Evolutionary conservation across 2,113 vertebrate genomes (phyloP).

Genomic region (Tamias sibiricus): DNA sequence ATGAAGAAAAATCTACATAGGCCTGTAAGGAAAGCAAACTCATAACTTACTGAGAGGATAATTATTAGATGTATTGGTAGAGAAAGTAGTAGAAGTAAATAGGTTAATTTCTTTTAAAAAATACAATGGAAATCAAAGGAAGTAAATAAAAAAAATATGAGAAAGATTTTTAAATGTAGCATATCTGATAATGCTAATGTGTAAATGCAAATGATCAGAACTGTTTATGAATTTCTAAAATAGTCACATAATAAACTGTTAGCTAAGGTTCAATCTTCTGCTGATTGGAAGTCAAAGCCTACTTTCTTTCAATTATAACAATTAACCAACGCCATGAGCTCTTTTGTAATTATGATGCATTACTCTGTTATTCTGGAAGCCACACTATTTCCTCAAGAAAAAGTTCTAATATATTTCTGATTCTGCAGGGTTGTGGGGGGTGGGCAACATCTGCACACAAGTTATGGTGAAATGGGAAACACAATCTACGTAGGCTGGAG

Average conservation of each 20-base stretch:
- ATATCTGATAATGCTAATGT: background rate
- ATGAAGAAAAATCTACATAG: background rate
- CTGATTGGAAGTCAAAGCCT: background rate
- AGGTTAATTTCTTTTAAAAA: background rate
- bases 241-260: background rate
- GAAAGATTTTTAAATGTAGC: background rate
- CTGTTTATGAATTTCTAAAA: background rate
- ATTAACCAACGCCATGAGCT: background rate
- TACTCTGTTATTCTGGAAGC: background rate
- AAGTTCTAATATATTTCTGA: background rate
- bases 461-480: background rate
- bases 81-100: background rate
- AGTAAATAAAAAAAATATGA: background rate
- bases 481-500: background rate
- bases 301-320: background rate
- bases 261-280: background rate
- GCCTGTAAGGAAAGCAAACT: background rate
- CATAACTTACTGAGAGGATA: background rate
- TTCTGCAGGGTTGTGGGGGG: background rate
- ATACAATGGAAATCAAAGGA: background rate
- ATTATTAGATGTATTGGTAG: background rate
- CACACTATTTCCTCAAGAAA: background rate
- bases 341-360: background rate
- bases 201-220: no score
- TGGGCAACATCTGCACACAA: background rate